These are phyloP conservation scores for Apotomis betuletana DNA, from an alignment of 2,888 invertebrate species.

Conservation along the genomic window DNA sequence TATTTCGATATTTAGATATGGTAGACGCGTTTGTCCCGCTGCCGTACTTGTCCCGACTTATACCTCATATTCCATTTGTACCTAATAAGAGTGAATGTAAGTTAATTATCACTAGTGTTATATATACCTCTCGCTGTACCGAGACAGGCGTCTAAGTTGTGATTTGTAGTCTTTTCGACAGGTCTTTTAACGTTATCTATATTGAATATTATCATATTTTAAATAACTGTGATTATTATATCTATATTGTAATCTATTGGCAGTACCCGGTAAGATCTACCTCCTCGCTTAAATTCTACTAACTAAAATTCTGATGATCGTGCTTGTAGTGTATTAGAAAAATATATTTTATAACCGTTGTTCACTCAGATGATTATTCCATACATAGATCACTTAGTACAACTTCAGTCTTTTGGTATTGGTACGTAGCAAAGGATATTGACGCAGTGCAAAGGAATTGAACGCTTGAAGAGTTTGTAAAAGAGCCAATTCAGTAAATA, in stretches of 20 bases:
- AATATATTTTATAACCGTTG: slow-evolving; percentile 27
- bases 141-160: slow-evolving; percentile 73
- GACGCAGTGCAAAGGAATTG: slow-evolving; percentile 6
- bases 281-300: slow-evolving; percentile 55
- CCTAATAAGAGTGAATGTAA: slow-evolving; percentile 71
- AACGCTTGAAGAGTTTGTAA: background rate
- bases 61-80: slow-evolving; percentile 67
- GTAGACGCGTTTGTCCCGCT: too few species aligned
- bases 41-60: too few species aligned
- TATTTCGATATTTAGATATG: too few species aligned
- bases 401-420: slow-evolving; percentile 10
- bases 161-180: slow-evolving; percentile 77
- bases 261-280: slow-evolving; percentile 62
- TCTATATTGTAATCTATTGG: slow-evolving; percentile 59
- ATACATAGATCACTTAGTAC: slow-evolving; percentile 23
- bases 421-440: slow-evolving; percentile 5
- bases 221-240: slow-evolving; percentile 72
- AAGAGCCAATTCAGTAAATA: slow-evolving; percentile 4
- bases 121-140: slow-evolving; percentile 54
- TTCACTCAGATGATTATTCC: slow-evolving; percentile 23
- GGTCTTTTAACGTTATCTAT: slow-evolving; percentile 69
- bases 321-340: slow-evolving; percentile 35
- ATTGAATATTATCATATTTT: slow-evolving; percentile 60
- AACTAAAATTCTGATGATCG: slow-evolving; percentile 47
- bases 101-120: slow-evolving; percentile 72